Evolutionary conservation across 1,140 invertebrate species (phyloP).

Genomic region (Linepithema humile): DNA sequence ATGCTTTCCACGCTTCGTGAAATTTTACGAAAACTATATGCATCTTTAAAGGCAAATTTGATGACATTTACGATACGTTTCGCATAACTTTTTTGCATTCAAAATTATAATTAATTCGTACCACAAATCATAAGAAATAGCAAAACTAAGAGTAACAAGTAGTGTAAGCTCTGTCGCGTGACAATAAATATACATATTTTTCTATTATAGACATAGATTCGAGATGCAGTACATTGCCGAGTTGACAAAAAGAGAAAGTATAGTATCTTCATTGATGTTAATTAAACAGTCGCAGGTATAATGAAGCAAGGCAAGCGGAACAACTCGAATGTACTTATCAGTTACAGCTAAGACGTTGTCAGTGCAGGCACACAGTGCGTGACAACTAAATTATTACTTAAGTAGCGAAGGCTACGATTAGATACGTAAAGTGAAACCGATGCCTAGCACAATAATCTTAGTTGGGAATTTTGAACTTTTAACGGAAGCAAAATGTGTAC

Average conservation of each 20-base stretch:
- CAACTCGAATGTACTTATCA: background rate
- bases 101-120: background rate
- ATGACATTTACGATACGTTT: background rate
- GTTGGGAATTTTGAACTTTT: background rate
- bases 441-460: background rate
- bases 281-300: slow-evolving; percentile 21
- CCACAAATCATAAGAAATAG: background rate
- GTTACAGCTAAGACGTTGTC: background rate
- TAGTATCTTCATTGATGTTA: background rate
- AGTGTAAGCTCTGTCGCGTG: too few species aligned
- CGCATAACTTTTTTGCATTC: background rate
- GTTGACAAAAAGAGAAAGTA: background rate
- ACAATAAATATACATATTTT: background rate
- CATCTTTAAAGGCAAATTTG: background rate
- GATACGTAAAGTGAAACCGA: background rate
- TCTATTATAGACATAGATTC: background rate
- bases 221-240: background rate
- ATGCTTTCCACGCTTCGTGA: background rate
- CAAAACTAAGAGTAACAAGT: background rate
- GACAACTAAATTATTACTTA: slow-evolving; percentile 15
- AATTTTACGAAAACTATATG: background rate
- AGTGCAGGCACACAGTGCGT: background rate
- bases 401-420: background rate
- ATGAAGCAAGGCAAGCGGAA: background rate
- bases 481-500: background rate